phyloP scores from a whole-genome alignment of 1,140 invertebrate species.

The Drosophila melanogaster region Release_6_plus_ISO1_MT NC_004354.4:11688501-11689000 shows the following conservation, averaged over 20 bases:
- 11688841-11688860: background rate
- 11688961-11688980: background rate
- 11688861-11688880: conserved; percentile 7
- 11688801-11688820: conserved; percentile 4
- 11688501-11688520: conserved; percentile 4
- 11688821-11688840: background rate
- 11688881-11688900: background rate
- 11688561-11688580: conserved; percentile 5
- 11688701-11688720: conserved; percentile 29
- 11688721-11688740: too few species aligned
- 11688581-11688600: conserved; percentile 12
- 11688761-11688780: background rate
- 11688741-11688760: background rate
- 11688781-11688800: background rate
- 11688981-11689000: too few species aligned
- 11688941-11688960: background rate
- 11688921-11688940: background rate
- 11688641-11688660: conserved; percentile 9
- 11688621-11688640: conserved; percentile 3
- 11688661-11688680: background rate
- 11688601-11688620: conserved; percentile 29
- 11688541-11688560: background rate
- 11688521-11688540: conserved; percentile 9
- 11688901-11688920: background rate
- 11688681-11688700: conserved; percentile 1